Conservation (phyloP, 2,797 vertebrate genomes). For the Varecia variegata region DNA sequence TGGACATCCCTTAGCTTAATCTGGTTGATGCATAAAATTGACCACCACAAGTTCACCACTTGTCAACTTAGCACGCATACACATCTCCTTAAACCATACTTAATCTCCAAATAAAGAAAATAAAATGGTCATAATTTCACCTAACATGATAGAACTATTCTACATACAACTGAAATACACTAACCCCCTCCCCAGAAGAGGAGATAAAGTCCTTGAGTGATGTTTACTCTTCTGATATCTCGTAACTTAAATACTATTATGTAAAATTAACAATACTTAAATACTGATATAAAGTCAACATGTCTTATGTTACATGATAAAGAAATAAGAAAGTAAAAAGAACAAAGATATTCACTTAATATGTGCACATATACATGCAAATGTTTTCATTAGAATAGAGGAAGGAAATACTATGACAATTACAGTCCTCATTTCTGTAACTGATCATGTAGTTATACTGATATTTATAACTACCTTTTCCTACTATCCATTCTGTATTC, state of each 20-base stretch:
- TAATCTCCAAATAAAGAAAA: background rate
- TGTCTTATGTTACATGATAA: background rate
- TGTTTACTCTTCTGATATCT: background rate
- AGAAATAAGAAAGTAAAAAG: background rate
- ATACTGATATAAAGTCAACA: background rate
- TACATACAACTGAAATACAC: background rate
- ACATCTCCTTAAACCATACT: background rate
- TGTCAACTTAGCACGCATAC: background rate
- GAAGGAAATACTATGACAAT: background rate
- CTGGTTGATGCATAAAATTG: background rate
- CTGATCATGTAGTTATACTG: background rate
- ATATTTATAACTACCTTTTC: background rate
- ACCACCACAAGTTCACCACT: background rate
- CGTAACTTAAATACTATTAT: background rate
- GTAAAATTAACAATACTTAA: background rate
- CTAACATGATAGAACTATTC: background rate
- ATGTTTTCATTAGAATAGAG: background rate
- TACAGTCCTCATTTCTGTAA: background rate
- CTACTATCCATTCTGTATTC: background rate
- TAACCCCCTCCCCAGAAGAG: background rate
- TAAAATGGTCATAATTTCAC: too few species aligned
- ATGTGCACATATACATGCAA: background rate
- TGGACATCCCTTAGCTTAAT: background rate
- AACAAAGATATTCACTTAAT: background rate
- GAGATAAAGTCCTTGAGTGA: background rate